Percentiles rank a stretch among this genome's conserved stretches.
Evolutionary conservation across 2,888 invertebrate genomes (phyloP).

Genomic region (Dolichopus griseipennis): DNA sequence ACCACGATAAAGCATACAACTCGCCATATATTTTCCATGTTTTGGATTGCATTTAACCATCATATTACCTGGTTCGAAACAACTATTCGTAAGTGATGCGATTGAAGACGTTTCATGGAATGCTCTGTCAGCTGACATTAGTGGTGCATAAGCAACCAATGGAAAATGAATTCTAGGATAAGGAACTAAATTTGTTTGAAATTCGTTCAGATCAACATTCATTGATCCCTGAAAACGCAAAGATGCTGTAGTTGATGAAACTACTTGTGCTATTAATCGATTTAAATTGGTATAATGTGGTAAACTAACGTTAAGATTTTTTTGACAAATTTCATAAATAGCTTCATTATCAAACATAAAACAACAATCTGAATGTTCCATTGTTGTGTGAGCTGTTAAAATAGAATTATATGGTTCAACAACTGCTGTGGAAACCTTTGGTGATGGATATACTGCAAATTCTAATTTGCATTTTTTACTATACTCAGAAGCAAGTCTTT

Average conservation of each 20-base stretch:
- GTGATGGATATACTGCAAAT: conserved; percentile 86
- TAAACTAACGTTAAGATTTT: conserved; percentile 67
- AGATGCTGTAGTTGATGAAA: conserved; percentile 81
- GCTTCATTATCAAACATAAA: conserved; percentile 95
- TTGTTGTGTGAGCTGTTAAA: conserved; percentile 81
- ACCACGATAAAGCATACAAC: conserved; percentile 76
- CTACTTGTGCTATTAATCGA: conserved; percentile 63
- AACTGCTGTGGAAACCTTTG: conserved; percentile 83
- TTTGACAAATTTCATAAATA: conserved; percentile 85
- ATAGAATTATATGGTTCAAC: conserved; percentile 93
- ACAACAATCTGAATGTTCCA: conserved; percentile 79
- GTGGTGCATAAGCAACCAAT: conserved; percentile 37
- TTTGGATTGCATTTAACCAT: conserved; percentile 60
- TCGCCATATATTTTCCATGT: conserved; percentile 82
- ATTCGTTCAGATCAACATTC: conserved; percentile 82
- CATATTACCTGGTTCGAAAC: conserved; percentile 66
- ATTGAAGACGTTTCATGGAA: conserved; percentile 39
- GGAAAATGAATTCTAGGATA: conserved; percentile 77
- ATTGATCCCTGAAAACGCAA: conserved; percentile 80
- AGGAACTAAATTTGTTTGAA: conserved; percentile 85
- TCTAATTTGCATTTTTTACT: conserved; percentile 82
- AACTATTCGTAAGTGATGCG: conserved; percentile 73
- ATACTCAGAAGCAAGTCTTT: conserved; percentile 71
- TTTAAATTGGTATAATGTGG: conserved; percentile 63
- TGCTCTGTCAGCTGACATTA: conserved; percentile 32